A percentile compares a stretch with the other conserved stretches of the same genome.
Conservation (phyloP, 2,113 vertebrate genomes). For the Ursus arctos region DNA sequence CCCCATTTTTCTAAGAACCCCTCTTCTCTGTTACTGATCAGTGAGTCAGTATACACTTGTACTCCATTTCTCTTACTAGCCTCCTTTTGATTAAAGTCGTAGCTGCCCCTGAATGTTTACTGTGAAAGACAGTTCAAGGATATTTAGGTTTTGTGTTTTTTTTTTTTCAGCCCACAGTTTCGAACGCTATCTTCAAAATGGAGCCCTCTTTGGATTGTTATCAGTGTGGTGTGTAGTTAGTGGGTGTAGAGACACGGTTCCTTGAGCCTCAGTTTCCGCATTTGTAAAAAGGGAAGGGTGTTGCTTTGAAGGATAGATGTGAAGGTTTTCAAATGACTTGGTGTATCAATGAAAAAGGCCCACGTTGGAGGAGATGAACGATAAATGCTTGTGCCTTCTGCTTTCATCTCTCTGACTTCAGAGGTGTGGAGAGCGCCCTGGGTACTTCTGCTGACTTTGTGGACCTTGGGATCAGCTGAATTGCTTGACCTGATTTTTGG, state of each 20-base stretch:
- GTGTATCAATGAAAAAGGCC: slow-evolving; percentile 39
- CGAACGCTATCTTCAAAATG: slow-evolving; percentile 51
- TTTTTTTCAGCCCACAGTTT: slow-evolving; percentile 44
- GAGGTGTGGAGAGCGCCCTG: slow-evolving; percentile 3
- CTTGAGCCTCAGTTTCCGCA: slow-evolving; percentile 48
- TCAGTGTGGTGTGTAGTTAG: slow-evolving; percentile 23
- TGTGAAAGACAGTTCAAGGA: slow-evolving; percentile 34
- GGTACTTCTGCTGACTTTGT: slow-evolving; percentile 34
- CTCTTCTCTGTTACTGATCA: slow-evolving; percentile 69
- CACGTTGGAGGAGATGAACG: not conserved
- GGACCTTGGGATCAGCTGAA: slow-evolving; percentile 30
- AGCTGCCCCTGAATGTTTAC: slow-evolving; percentile 46
- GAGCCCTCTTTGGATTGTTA: slow-evolving; percentile 1
- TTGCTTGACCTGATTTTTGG: slow-evolving; percentile 18
- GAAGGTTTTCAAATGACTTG: slow-evolving; percentile 63
- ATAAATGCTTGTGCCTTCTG: not conserved
- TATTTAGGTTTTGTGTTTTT: not conserved
- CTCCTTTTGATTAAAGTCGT: slow-evolving; percentile 59
- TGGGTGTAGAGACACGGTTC: not conserved
- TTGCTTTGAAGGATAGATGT: slow-evolving; percentile 42
- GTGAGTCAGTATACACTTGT: slow-evolving; percentile 67
- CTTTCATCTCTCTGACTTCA: slow-evolving; percentile 27
- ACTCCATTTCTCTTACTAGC: slow-evolving; percentile 57
- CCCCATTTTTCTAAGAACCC: slow-evolving; percentile 77
- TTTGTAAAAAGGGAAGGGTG: slow-evolving; percentile 53